phyloP scores from a whole-genome alignment of 2,797 vertebrate genomes.

The Microtus californicus region DNA sequence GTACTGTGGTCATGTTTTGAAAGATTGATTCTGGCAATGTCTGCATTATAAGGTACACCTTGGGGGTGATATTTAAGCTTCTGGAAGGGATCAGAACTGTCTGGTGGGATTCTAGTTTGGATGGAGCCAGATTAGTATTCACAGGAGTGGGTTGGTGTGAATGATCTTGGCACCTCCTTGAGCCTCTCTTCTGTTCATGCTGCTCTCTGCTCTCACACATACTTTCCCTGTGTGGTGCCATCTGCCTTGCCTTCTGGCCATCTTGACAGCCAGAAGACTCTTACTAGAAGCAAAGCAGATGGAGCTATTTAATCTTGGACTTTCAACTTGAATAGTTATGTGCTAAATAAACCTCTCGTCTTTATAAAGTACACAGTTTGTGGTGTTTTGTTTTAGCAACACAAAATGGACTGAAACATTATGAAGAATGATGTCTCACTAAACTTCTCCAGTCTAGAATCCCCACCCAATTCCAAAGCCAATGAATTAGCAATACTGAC shows the following conservation, averaged over 20 bases:
- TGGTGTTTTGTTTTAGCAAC: background rate
- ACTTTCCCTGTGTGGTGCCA: background rate
- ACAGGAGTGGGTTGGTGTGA: background rate
- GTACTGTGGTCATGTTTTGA: background rate
- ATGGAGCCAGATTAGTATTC: background rate
- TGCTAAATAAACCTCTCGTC: background rate
- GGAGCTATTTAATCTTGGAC: background rate
- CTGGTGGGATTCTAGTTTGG: background rate
- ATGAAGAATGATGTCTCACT: background rate
- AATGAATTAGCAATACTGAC: background rate
- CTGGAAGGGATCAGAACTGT: background rate
- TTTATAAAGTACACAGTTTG: background rate
- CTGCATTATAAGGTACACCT: background rate
- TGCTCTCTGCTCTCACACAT: background rate
- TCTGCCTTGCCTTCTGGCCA: background rate
- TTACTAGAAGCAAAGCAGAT: background rate
- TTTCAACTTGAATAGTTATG: background rate
- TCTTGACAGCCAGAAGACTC: background rate
- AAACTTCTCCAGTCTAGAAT: background rate
- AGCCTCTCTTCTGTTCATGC: background rate
- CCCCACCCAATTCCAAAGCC: background rate
- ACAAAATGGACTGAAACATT: background rate
- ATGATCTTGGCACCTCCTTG: background rate
- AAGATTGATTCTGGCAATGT: background rate
- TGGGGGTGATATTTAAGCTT: background rate